Evolutionary conservation across 1,140 invertebrate species (phyloP), one percentile per base, ranked within the genome.

Genomic region (Pachypsylla venusta): DNA sequence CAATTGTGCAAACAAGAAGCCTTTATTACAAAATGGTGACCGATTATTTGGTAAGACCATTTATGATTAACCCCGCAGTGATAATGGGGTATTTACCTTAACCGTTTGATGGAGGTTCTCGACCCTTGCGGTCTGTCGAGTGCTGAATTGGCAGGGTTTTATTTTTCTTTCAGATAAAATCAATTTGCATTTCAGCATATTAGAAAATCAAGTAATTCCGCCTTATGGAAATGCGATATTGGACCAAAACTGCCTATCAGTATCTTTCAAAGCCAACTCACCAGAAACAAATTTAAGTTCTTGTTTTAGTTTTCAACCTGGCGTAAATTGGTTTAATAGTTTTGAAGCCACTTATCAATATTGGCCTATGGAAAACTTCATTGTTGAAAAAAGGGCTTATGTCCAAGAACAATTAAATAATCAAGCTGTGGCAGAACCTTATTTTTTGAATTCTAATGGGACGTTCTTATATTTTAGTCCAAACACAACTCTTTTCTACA

Each of bases 361-460:
- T 48, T 48, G 42, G 42, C 42, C 42, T 3, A 48, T 48, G 42
- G 42, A 48, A n/a, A 48, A 48, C n/a, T 19, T 48, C n/a, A 4
- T 19, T 4, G 4, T 48, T 7, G 3, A 5, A 3, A 48, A 48
- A 22, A n/a, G 42, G 4, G 4, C 42, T 3, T 22, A 19, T 4
- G 22, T 22, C n/a, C 42, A n/a, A 22, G 22, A 19, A 7, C n/a
- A 48, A n/a, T 48, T 48, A 3, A 22, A 48, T 4, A 48, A 19
- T 19, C 42, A 48, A 19, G 42, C 42, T 53, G 20, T 62, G 0
- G 48, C 62, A 13, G 65, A 67, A 56, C 63, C 65, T 0, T 67
- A 63, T 53, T 67, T 63, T 56, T 54, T 67, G 1, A 65, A 60
- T 27, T 64, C 63, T 0, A 27, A 61, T 19, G 65, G 65, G 0